phyloP scores from a whole-genome alignment of 1,140 invertebrate genomes.

The Tetraneura akinire region DNA sequence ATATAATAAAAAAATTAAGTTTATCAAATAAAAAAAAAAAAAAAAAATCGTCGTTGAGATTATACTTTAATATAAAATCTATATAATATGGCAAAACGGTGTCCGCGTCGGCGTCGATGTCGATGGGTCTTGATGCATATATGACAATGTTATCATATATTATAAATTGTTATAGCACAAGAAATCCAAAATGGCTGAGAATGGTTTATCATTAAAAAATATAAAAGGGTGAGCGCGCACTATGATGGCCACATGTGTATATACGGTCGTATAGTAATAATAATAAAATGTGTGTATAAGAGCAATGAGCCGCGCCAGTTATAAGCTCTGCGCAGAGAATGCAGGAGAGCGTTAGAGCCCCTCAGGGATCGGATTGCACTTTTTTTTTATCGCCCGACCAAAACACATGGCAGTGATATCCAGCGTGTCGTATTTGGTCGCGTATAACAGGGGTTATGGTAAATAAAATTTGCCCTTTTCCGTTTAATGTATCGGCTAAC shows the following conservation, averaged over 20 bases:
- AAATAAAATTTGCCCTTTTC: constrained; percentile 21
- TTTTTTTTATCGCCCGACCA: constrained; percentile 35
- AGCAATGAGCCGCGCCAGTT: neutral
- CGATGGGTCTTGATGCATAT: no score
- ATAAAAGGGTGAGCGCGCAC: constrained; percentile 24
- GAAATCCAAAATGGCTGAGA: constrained; percentile 30
- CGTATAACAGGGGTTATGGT: neutral
- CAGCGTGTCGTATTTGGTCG: neutral
- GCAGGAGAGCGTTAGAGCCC: constrained; percentile 5
- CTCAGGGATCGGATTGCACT: constrained; percentile 48
- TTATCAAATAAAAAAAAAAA: no score
- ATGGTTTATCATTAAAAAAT: constrained; percentile 18
- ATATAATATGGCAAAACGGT: no score
- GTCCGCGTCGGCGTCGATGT: no score
- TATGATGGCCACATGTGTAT: neutral
- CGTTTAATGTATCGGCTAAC: neutral
- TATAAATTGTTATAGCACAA: neutral
- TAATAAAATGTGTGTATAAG: neutral
- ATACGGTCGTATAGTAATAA: neutral
- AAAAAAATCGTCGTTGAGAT: no score
- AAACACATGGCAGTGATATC: constrained; percentile 28
- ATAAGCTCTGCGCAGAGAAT: neutral
- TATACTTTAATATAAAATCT: no score
- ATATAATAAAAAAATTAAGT: no score
- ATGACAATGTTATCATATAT: no score